Evolutionary conservation across 2,888 invertebrate genomes (phyloP).

Genomic region (Carcina quercana): DNA sequence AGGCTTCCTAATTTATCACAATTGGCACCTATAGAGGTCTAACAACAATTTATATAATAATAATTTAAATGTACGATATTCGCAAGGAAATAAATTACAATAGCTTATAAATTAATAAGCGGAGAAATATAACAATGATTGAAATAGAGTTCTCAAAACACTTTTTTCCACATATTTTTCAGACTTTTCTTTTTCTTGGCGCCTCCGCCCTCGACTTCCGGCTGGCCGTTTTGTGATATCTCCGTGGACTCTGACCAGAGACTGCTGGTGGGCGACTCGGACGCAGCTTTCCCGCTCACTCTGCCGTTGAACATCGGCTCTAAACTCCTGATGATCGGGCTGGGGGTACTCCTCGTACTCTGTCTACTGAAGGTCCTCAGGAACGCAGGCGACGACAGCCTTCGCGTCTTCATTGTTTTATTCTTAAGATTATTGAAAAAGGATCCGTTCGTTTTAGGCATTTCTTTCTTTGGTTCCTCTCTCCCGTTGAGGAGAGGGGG

Average conservation of each 20-base stretch:
- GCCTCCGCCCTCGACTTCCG: constrained; percentile 36
- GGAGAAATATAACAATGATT: constrained; percentile 9
- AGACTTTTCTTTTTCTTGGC: constrained; percentile 79
- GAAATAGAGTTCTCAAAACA: constrained; percentile 74
- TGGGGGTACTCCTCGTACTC: constrained; percentile 56
- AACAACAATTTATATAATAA: constrained; percentile 41
- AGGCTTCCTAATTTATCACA: constrained; percentile 70
- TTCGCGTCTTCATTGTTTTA: constrained; percentile 67
- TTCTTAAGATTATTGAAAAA: constrained; percentile 61
- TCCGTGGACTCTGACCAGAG: constrained; percentile 67
- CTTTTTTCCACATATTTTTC: constrained; percentile 85
- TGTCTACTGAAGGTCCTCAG: constrained; percentile 72
- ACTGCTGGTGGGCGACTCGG: constrained; percentile 62
- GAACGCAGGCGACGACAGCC: constrained; percentile 76
- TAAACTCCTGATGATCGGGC: constrained; percentile 43
- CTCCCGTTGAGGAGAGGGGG: constrained; percentile 51
- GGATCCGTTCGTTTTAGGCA: constrained; percentile 61
- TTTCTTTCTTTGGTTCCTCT: constrained; percentile 37
- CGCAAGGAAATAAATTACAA: constrained; percentile 27
- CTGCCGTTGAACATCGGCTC: constrained; percentile 58
- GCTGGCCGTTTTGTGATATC: constrained; percentile 52
- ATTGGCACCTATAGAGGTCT: constrained; percentile 67
- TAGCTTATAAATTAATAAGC: constrained; percentile 11
- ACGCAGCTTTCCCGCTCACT: constrained; percentile 45
- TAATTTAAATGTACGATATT: constrained; percentile 39